Evolutionary conservation across 2,113 vertebrate species (phyloP), one percentile per base, ranked within the genome.

Genomic region (Puntigrus tetrazona): DNA sequence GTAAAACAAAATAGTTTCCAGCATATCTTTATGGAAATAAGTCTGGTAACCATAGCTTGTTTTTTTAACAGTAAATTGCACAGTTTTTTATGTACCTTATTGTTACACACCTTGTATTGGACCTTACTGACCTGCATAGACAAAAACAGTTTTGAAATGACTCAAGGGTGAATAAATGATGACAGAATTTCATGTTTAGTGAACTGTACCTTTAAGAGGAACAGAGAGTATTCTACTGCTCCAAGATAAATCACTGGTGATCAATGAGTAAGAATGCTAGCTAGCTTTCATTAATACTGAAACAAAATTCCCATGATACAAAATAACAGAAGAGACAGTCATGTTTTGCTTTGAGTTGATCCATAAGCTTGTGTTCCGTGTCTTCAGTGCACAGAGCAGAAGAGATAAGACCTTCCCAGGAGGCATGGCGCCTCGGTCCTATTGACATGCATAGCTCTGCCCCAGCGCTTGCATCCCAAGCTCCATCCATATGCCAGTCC

Each of bases 391-490:
- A 63, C 36, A 61, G 61, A 81, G 43, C 65, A 55, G 76, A 74
- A 27, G 65, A 80, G 77, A 81, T 80, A 73, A 85, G 77, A 85
- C 27, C 13, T 52, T 82, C 65, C 74, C 63, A 55, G 65, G 38
- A 85, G 83, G 78, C 38, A 41, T 18, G 65, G 36, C 34, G 52
- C 34, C 34, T 36, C 45, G 57, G 77, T 78, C 38, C 45, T 73
- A 69, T 75, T 87, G 59, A 87, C 55, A 84, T 84, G 78, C 78
- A 73, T 52, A 77, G 25, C 61, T 81, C 36, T 78, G 74, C 83
- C 77, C 61, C 70, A 81, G 7, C 5, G 31, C 50, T 38, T 67
- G 43, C 79, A 36, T 50, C 29, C 25, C 2, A 70, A 87, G 7
- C 43, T 72, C 34, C 25, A 38, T 81, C 59, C 78, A 50, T 61